These are phyloP conservation scores for Coptotermes formosanus DNA, from an alignment of 1,140 invertebrate genomes.

Conservation along the genomic window DNA sequence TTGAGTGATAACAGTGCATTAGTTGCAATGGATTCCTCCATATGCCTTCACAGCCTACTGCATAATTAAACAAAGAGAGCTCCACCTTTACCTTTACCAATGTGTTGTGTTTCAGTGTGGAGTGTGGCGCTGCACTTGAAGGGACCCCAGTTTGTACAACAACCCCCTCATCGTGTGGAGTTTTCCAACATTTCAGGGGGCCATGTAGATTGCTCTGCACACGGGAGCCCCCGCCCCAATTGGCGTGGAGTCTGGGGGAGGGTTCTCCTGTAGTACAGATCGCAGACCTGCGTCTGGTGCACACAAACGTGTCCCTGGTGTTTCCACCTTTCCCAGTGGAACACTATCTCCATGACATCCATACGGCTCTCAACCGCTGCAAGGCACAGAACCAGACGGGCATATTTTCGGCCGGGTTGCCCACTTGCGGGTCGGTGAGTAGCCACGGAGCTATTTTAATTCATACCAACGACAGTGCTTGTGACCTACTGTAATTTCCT, in stretches of 20 bases:
- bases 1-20: too few species aligned
- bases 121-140: conserved; percentile 68
- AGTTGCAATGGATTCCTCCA: too few species aligned
- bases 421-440: conserved; percentile 61
- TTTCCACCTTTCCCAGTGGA: conserved; percentile 79
- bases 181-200: conserved; percentile 83
- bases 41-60: neutral
- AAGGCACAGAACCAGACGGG: conserved; percentile 48
- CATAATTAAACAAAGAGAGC: too few species aligned
- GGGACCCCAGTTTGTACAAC: conserved; percentile 71
- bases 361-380: conserved; percentile 51
- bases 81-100: too few species aligned
- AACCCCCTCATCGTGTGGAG: conserved; percentile 78
- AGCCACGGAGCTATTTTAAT: neutral
- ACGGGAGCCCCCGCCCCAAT: conserved; percentile 72
- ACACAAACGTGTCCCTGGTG: conserved; percentile 76
- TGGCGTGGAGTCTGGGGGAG: conserved; percentile 71
- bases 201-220: conserved; percentile 75
- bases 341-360: conserved; percentile 65
- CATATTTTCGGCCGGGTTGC: conserved; percentile 55
- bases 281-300: conserved; percentile 68
- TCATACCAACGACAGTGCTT: too few species aligned
- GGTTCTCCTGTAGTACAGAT: conserved; percentile 62
- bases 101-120: conserved; percentile 46
- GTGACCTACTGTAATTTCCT: too few species aligned